Evolutionary conservation across 2,888 invertebrate genomes (phyloP).

Genomic region (Macaria liturata): DNA sequence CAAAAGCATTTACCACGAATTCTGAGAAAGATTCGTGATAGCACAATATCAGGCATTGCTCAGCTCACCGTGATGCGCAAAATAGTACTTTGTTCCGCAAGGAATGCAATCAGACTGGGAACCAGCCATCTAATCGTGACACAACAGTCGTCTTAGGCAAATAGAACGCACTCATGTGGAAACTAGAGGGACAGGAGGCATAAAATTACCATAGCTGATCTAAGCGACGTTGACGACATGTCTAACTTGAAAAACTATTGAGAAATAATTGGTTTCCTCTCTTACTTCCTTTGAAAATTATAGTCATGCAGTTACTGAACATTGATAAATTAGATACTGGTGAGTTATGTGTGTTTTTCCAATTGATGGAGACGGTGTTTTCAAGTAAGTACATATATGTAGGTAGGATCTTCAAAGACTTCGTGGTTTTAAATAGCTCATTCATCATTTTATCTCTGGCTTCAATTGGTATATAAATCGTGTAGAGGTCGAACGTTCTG

Average conservation of each 20-base stretch:
- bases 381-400: too few species aligned
- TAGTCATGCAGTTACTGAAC: too few species aligned
- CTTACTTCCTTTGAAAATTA: too few species aligned
- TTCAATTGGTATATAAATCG: conserved; percentile 9
- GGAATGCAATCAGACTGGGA: conserved; percentile 29
- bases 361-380: too few species aligned
- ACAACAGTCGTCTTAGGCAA: conserved; percentile 11
- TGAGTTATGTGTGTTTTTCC: too few species aligned
- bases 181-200: background rate
- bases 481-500: conserved; percentile 13
- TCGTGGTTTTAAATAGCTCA: too few species aligned
- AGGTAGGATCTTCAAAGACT: too few species aligned
- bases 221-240: background rate
- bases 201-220: conserved; percentile 1
- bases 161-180: conserved; percentile 10
- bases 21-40: conserved; percentile 6
- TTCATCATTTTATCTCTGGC: too few species aligned
- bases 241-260: background rate
- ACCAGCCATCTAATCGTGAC: conserved; percentile 21
- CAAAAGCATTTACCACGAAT: conserved; percentile 1
- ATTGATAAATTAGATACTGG: too few species aligned
- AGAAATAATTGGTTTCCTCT: background rate
- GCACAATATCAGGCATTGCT: conserved; percentile 14
- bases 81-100: conserved; percentile 33
- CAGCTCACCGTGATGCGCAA: conserved; percentile 19